Percentiles rank a stretch among this genome's conserved stretches.
Conservation (phyloP, 2,888 invertebrate genomes). For the Mesopsocus fuscifrons region DNA sequence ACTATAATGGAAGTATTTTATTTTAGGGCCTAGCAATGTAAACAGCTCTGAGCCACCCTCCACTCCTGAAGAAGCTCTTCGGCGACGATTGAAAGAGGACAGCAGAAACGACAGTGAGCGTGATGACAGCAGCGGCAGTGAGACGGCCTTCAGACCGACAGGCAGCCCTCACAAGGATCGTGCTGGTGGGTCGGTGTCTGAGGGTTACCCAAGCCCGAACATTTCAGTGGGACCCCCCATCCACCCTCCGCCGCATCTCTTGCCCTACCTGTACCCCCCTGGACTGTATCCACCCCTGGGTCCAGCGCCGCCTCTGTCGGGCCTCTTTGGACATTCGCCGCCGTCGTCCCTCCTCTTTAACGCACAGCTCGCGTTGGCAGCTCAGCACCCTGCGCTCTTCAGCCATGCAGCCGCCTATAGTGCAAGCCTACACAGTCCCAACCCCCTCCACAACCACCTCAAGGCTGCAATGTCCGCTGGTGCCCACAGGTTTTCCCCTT, state of each 20-base stretch:
- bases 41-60: conserved; percentile 7
- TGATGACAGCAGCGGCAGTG: conserved; percentile 23
- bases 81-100: conserved; percentile 18
- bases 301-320: conserved; percentile 13
- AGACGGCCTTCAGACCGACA: conserved; percentile 18
- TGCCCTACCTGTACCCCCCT: conserved; percentile 80
- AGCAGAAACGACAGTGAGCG: conserved; percentile 19
- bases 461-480: conserved; percentile 32
- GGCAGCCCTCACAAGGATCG: conserved; percentile 6
- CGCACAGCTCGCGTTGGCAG: conserved; percentile 69
- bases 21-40: conserved; percentile 15
- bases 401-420: conserved; percentile 17
- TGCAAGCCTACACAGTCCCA: conserved; percentile 15
- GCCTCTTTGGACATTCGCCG: conserved; percentile 30
- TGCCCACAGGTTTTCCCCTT: conserved; percentile 73
- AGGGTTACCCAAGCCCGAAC: conserved; percentile 66
- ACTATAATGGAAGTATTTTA: no score
- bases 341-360: conserved; percentile 71
- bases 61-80: conserved; percentile 18
- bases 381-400: conserved; percentile 48
- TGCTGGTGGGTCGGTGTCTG: conserved; percentile 2
- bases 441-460: conserved; percentile 41
- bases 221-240: conserved; percentile 87
- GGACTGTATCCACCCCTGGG: conserved; percentile 51
- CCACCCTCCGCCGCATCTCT: conserved; percentile 69